phyloP scores from a whole-genome alignment of 2,113 vertebrate genomes.

The Prolemur simus region DNA sequence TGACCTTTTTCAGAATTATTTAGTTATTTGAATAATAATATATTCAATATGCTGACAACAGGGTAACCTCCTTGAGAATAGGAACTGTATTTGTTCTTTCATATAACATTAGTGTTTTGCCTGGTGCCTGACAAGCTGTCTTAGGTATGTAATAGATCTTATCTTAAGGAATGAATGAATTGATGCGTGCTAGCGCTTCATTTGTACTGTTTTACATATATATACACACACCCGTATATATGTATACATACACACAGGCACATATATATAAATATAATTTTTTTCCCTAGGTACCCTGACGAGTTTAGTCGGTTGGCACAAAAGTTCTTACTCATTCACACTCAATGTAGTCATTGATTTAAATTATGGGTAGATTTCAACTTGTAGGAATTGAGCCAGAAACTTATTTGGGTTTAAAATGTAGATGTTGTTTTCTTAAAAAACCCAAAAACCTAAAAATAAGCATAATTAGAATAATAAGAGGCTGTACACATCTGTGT shows the following conservation, averaged over 20 bases:
- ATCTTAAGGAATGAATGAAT: neutral
- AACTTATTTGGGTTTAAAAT: conserved; percentile 66
- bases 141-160: neutral
- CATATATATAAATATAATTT: neutral
- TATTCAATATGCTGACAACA: neutral
- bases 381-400: conserved; percentile 49
- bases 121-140: neutral
- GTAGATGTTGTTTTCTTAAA: conserved; percentile 68
- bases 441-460: conserved; percentile 63
- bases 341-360: conserved; percentile 4
- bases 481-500: conserved; percentile 76
- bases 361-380: conserved; percentile 42
- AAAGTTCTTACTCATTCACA: neutral
- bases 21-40: conserved; percentile 16
- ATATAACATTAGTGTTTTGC: neutral
- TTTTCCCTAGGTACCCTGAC: neutral
- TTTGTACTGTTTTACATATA: conserved; percentile 23
- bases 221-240: neutral
- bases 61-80: neutral
- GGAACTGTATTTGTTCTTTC: neutral
- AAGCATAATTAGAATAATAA: conserved; percentile 66
- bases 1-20: neutral
- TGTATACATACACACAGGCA: no score
- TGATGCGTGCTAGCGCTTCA: neutral
- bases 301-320: conserved; percentile 5